A percentile compares a stretch with the other conserved stretches of the same genome.
Conservation (phyloP, 2,888 invertebrate species). For the Chelonus formosanus region DNA sequence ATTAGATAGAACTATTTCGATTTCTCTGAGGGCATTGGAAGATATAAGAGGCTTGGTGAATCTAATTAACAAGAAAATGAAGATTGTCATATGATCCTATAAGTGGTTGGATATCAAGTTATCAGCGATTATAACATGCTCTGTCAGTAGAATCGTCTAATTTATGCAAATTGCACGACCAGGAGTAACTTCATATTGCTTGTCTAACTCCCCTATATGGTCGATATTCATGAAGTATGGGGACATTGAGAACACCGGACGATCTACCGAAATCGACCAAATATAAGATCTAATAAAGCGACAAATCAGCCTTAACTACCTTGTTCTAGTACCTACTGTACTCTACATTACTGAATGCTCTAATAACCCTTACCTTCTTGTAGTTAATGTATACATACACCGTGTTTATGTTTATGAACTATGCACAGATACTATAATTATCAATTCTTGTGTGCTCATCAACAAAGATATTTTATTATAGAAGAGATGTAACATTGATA, state of each 20-base stretch:
- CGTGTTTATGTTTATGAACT: too few species aligned
- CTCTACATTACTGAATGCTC: conserved; percentile 17
- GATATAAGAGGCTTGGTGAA: neutral
- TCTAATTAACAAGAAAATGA: conserved; percentile 17
- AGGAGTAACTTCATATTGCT: conserved; percentile 6
- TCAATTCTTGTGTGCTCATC: too few species aligned
- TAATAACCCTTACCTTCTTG: conserved; percentile 5
- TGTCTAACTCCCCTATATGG: neutral
- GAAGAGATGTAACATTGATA: too few species aligned
- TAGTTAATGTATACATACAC: conserved; percentile 10
- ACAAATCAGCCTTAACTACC: conserved; percentile 58
- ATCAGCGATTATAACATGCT: conserved; percentile 28
- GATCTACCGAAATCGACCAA: conserved; percentile 40
- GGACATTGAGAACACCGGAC: conserved; percentile 12
- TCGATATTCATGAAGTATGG: too few species aligned
- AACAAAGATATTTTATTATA: too few species aligned
- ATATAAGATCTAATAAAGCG: conserved; percentile 65
- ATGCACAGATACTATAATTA: too few species aligned
- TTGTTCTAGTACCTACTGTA: conserved; percentile 21
- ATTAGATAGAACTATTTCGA: too few species aligned
- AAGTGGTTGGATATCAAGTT: conserved; percentile 29
- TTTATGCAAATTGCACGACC: conserved; percentile 46
- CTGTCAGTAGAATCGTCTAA: conserved; percentile 40
- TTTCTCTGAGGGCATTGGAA: too few species aligned
- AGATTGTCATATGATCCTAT: conserved; percentile 20